These are phyloP conservation scores for Scaptomyza montana DNA, from an alignment of 1,140 invertebrate species.

Conservation along the genomic window DNA sequence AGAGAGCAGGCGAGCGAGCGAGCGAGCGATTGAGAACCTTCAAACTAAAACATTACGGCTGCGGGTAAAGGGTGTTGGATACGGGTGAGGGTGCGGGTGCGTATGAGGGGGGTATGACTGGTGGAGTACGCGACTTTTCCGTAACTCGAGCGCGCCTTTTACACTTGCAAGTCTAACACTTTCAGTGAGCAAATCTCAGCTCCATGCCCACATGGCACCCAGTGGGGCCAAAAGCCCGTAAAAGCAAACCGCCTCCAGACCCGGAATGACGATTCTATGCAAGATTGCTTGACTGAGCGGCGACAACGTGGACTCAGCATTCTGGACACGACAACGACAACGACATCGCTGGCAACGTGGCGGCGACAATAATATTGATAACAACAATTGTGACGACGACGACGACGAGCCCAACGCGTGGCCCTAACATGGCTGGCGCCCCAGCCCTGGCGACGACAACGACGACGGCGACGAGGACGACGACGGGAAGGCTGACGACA, in stretches of 20 bases:
- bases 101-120: constrained; percentile 41
- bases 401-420: constrained; percentile 10
- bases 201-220: constrained; percentile 41
- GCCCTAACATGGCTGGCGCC: constrained; percentile 21
- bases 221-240: constrained; percentile 5
- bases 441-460: constrained; percentile 28
- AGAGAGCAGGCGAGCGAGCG: constrained; percentile 33
- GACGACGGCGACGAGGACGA: constrained; percentile 29
- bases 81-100: constrained; percentile 15
- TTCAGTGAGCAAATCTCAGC: constrained; percentile 49
- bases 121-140: constrained; percentile 50
- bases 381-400: neutral
- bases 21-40: constrained; percentile 44
- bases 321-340: constrained; percentile 24
- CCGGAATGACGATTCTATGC: neutral
- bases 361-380: constrained; percentile 13
- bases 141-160: constrained; percentile 57
- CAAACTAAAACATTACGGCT: constrained; percentile 64
- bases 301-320: constrained; percentile 27
- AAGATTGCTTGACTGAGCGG: neutral
- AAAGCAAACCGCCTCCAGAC: constrained; percentile 11
- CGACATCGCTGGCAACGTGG: constrained; percentile 54
- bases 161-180: constrained; percentile 49
- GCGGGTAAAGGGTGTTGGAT: constrained; percentile 19
- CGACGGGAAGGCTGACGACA: constrained; percentile 13